Percentiles rank a stretch among this genome's conserved stretches.
phyloP scores from a whole-genome alignment of 2,888 invertebrate genomes.

The Timandra comae region DNA sequence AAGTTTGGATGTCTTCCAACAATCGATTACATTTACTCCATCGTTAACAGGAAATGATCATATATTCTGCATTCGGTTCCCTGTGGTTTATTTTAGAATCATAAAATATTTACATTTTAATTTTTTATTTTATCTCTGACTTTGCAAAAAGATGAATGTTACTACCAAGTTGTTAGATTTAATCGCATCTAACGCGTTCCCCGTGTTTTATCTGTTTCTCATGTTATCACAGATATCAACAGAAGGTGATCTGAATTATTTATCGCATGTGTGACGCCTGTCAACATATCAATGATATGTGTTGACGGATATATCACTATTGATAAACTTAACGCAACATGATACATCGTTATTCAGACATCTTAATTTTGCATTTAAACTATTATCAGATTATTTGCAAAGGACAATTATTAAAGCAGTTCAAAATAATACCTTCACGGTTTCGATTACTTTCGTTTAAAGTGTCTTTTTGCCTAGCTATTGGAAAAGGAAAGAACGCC shows the following conservation, averaged over 20 bases:
- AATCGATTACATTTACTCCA: slow-evolving; percentile 67
- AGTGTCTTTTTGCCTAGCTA: slow-evolving; percentile 37
- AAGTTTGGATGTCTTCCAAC: slow-evolving; percentile 61
- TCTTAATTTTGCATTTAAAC: too few species aligned
- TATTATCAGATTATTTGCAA: too few species aligned
- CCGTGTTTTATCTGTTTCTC: slow-evolving; percentile 37
- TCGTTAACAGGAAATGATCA: slow-evolving; percentile 55
- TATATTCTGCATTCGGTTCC: slow-evolving; percentile 34
- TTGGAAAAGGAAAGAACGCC: slow-evolving; percentile 36
- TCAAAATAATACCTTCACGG: slow-evolving; percentile 6
- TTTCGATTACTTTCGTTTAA: slow-evolving; percentile 27
- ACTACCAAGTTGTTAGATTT: slow-evolving; percentile 18
- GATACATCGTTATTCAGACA: slow-evolving; percentile 21
- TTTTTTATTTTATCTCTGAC: slow-evolving; percentile 19
- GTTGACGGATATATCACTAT: slow-evolving; percentile 49
- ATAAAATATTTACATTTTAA: slow-evolving; percentile 25
- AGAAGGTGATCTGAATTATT: slow-evolving; percentile 35
- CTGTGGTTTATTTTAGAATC: slow-evolving; percentile 33
- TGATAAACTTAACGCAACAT: slow-evolving; percentile 26
- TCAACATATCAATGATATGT: slow-evolving; percentile 57
- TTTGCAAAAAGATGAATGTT: slow-evolving; percentile 20
- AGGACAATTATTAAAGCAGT: slow-evolving; percentile 4
- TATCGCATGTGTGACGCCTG: slow-evolving; percentile 50
- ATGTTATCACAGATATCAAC: slow-evolving; percentile 42
- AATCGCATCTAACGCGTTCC: slow-evolving; percentile 17